Evolutionary conservation across 30 jellyfish, hydroid and myxozoan genomes (phyloP), one percentile per base, ranked within the genome.

Genomic region (Turritopsis rubra): DNA sequence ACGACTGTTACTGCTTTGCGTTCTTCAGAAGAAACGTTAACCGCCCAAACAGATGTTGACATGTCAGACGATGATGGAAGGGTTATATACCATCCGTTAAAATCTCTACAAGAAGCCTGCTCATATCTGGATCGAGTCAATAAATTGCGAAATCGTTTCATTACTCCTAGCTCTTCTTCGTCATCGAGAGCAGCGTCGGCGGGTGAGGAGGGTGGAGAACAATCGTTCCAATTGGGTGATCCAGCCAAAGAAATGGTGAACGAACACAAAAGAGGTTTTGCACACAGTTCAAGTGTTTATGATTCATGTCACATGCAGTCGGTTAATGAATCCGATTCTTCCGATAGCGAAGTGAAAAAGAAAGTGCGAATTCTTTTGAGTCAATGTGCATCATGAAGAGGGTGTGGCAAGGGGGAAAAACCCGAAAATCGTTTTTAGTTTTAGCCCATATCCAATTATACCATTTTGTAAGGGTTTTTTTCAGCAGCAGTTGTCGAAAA

Each of bases 281-380:
- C 13, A 13, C 60, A 41, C 60, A 41, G 9, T 41, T 41, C 60
- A 41, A 68, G 30, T 0, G 30, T 68, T 17, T n/a, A n/a, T 23
- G 77, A 68, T 9, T 68, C 77, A n/a, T 77, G 85, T 27, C 72
- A 77, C 71, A 26, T 77, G 71, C 85, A 77, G 71, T 77, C 85
- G n/a, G 30, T 77, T 29, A 80, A 85, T 16, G 87, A 80, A 30
- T 80, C 87, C 28, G 87, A 80, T n/a, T 80, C 87, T 22, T 80
- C 87, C n/a, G 87, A 79, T 20, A 54, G 65, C n/a, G 79, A 65
- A 80, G 72, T 25, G 5, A 60, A 77, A 29, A 77, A 77, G 71
- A 77, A 77, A 68, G 77, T 27, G 9, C 77, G 30, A 68, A 23
- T 68, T 19, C 30, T 68, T 23, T n/a, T 68, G 77, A 23, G 30